A percentile compares a stretch with the other conserved stretches of the same genome.
Evolutionary conservation across 1,140 invertebrate genomes (phyloP).

Genomic region (Caenorhabditis inopinata): DNA sequence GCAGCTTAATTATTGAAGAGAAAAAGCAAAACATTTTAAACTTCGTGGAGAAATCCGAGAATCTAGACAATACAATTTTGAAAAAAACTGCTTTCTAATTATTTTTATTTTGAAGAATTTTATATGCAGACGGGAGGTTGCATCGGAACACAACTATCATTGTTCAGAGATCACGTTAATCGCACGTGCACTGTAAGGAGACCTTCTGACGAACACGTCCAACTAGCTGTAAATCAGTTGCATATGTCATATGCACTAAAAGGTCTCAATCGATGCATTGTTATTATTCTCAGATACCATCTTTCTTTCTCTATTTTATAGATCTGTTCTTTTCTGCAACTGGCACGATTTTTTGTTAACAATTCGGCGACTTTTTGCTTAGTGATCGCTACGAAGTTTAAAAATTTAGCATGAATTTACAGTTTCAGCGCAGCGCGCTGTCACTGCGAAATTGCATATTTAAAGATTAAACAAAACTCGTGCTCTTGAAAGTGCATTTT

Average conservation of each 20-base stretch:
- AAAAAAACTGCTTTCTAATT: too few relatives aligned
- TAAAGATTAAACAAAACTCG: slow-evolving; percentile 23
- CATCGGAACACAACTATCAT: too few relatives aligned
- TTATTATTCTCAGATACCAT: slow-evolving; percentile 6
- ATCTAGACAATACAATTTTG: too few relatives aligned
- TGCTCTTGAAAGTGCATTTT: slow-evolving; percentile 22
- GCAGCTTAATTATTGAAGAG: too few relatives aligned
- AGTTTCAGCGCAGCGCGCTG: not conserved
- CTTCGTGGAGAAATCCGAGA: too few relatives aligned
- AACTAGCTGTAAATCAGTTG: not conserved
- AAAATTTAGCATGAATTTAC: not conserved
- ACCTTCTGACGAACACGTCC: too few relatives aligned
- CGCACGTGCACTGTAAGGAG: too few relatives aligned
- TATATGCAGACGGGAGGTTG: too few relatives aligned
- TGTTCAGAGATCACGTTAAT: too few relatives aligned
- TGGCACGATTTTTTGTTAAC: not conserved
- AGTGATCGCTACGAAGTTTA: not conserved
- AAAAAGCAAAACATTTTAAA: too few relatives aligned
- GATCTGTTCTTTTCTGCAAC: slow-evolving; percentile 11
- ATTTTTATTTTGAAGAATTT: too few relatives aligned
- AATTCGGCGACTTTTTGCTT: not conserved
- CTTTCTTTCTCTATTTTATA: not conserved
- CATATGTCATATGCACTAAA: not conserved
- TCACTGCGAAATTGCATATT: not conserved
- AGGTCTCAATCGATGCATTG: not conserved